Conservation (phyloP, 1,140 invertebrate genomes). For the Oncopodura yosiiana region DNA sequence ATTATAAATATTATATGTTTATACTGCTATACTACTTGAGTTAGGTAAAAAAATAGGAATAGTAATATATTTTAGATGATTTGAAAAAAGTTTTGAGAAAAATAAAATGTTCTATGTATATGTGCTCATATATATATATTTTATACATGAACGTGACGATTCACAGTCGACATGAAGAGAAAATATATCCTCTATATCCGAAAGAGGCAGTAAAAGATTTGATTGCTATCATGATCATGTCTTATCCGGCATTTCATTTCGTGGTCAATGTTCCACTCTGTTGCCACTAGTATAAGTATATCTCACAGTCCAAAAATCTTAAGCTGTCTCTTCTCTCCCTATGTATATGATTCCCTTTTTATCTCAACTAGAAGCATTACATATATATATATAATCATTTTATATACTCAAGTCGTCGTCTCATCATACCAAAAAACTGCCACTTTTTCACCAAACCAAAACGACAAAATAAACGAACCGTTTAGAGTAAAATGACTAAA, state of each 20-base stretch:
- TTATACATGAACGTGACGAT: constrained; percentile 34
- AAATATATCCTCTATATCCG: constrained; percentile 14
- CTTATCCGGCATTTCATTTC: constrained; percentile 23
- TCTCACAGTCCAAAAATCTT: too few relatives aligned
- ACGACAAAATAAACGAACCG: constrained; percentile 36
- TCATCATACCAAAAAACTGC: constrained; percentile 18
- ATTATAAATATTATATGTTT: too few relatives aligned
- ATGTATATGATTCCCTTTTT: too few relatives aligned
- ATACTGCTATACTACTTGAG: too few relatives aligned
- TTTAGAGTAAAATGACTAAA: constrained; percentile 35
- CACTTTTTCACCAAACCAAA: constrained; percentile 32
- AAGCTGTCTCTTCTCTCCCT: too few relatives aligned
- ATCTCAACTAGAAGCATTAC: too few relatives aligned
- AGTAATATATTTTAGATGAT: too few relatives aligned
- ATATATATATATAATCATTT: not conserved
- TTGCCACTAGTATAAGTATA: too few relatives aligned
- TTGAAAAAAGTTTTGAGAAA: not conserved
- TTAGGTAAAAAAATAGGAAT: too few relatives aligned
- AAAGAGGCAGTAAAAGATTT: constrained; percentile 16
- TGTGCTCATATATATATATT: constrained; percentile 13
- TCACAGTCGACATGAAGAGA: constrained; percentile 30
- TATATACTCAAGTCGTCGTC: too few relatives aligned
- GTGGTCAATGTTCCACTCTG: constrained; percentile 21
- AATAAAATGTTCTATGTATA: not conserved
- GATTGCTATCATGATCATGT: constrained; percentile 33